Base-by-base conservation (phyloP, 2,113 vertebrate species). In the Scalopus aquaticus region DNA sequence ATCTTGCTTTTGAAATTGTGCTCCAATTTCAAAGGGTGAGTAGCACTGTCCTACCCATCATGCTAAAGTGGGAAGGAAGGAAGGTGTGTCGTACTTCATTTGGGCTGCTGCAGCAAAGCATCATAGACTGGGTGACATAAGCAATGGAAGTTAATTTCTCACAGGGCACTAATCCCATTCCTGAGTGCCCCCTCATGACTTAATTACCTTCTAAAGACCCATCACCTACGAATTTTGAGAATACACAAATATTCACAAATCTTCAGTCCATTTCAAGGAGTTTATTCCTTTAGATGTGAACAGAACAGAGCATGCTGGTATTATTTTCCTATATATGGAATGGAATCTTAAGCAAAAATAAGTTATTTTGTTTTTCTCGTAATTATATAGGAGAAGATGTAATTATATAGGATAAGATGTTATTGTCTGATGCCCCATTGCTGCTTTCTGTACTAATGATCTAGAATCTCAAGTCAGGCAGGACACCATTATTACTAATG, bases 381-480 rank as follows among this genome's bases (percentile, higher is more conserved):
- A 51, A 49, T 7, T 32, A 77, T 79, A 44, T 64, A 51, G 12
- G 20, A 22, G 35, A 51, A 51, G 17, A 20, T 56, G 20, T 56
- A 60, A 65, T 88, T 56, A 67, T 73, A 77, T 32, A 56, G 65
- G 15, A 84, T 30, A 56, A 74, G 22, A 70, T 20, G 19, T 72
- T 15, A 60, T 76, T 8, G n/a, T 80, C 69, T n/a, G 16, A 44
- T 5, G 8, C 19, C 39, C 13, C 35, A 4, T 72, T 60, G 15
- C 85, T 92, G 70, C 74, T 78, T 95, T 95, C 69, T 85, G 32
- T 94, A 87, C 30, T 44, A 81, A 82, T 49, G 19, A 37, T 69
- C 85, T 74, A 73, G 65, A 94, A 90, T 95, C 44, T 94, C 78
- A 84, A 79, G 51, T 74, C 81, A 91, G n/a, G 35, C 79, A 87